Base-by-base conservation (phyloP, 2,888 invertebrate genomes). In the Meliscaeva auricollis region DNA sequence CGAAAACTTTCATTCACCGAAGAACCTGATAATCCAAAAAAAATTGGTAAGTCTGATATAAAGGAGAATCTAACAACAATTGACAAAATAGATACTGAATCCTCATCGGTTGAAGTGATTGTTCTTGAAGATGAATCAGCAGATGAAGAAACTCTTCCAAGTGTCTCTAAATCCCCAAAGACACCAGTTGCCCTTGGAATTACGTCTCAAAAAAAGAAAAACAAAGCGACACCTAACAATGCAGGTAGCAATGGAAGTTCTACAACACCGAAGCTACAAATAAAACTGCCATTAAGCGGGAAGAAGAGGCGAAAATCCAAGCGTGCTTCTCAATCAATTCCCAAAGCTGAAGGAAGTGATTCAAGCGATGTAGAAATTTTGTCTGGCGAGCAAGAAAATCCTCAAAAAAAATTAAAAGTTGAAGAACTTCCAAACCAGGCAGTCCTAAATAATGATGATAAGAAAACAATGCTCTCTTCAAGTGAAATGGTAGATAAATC, bases 1-100 rank as follows among this genome's bases (percentile, higher is more conserved):
- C 89, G 91, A 3, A 91, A 90, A 68, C 85, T 92, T 9, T 91
- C 91, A 1, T 91, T 88, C 48, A 75, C 89, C 26, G 87, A 80
- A 0, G 41, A 74, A 6, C 68, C 73, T 2, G 87, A 84, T 2
- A 79, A 87, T 30, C 69, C 68, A 15, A 70, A 72, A 2, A 77
- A 80, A 46, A 50, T 62, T 6, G 79, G 72, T 76, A 83, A 78
- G 73, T 72, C 72, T 30, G 54, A 66, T 17, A 64, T 54, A 50
- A 79, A 83, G 13, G 80, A 80, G 13, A 84, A 83, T 58, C 9
- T 62, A 54, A 62, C 60, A 44, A 54, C 46, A 4, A 3, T 22
- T 60, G 72, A 50, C 5, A 68, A 76, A 56, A 5, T 26, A 62
- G 73, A 73, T n/a, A 1, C 6, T 35, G 20, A 13, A 26, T 20